These are phyloP conservation scores for Aegithalos caudatus DNA, from an alignment of 2,113 vertebrate species.

Conservation along the genomic window DNA sequence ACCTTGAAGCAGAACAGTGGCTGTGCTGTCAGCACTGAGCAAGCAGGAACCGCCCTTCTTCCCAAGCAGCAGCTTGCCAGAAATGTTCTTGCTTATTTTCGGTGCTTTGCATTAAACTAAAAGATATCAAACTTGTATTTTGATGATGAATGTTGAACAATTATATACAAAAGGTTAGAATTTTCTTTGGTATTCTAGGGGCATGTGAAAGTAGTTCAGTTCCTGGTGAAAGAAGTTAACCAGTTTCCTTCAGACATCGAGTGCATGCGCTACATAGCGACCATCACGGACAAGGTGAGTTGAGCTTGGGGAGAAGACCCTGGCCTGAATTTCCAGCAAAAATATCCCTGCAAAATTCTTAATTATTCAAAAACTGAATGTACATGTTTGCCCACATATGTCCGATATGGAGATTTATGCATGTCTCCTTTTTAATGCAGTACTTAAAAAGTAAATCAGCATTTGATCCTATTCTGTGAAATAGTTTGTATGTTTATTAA, in stretches of 20 bases:
- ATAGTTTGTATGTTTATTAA: background rate
- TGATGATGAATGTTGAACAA: background rate
- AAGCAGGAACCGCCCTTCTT: background rate
- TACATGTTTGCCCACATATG: accelerated
- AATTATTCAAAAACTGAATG: background rate
- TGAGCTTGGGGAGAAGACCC: background rate
- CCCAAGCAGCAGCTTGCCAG: background rate
- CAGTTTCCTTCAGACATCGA: conserved; percentile 98
- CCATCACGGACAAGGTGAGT: conserved; percentile 95
- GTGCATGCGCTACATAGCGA: conserved; percentile 99
- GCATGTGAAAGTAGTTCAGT: conserved; percentile 98
- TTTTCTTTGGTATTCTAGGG: conserved; percentile 75
- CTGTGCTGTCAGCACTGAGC: background rate
- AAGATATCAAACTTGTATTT: background rate
- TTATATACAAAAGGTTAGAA: background rate
- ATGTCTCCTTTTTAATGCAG: background rate
- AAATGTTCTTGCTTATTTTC: background rate
- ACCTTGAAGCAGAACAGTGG: background rate
- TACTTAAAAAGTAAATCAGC: background rate
- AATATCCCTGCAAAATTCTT: background rate
- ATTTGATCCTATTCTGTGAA: background rate
- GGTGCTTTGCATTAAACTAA: background rate
- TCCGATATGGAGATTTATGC: background rate
- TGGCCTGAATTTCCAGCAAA: background rate
- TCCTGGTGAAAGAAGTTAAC: conserved; percentile 98